Evolutionary conservation across 1,140 invertebrate species (phyloP).

Genomic region (Zophobas atratus): DNA sequence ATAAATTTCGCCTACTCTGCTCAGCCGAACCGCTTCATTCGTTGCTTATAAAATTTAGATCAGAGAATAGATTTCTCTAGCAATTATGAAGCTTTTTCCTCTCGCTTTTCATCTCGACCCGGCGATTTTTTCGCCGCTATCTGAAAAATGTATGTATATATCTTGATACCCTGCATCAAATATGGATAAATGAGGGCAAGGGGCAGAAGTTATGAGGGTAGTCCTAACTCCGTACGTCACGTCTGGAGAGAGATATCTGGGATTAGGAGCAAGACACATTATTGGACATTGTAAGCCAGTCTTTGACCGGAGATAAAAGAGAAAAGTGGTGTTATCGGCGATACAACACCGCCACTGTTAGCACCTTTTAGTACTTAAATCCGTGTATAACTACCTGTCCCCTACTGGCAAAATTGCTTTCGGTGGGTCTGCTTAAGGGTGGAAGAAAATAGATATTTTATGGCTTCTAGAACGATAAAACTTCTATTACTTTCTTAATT

Average conservation of each 20-base stretch:
- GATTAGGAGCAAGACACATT: conserved; percentile 62
- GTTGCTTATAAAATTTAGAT: conserved; percentile 16
- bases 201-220: conserved; percentile 58
- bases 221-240: conserved; percentile 55
- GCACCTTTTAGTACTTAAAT: conserved; percentile 51
- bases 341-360: conserved; percentile 37
- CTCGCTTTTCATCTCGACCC: conserved; percentile 8
- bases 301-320: conserved; percentile 60
- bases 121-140: conserved; percentile 24
- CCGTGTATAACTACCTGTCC: conserved; percentile 42
- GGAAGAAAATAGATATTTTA: conserved; percentile 33
- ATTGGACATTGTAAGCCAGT: conserved; percentile 64
- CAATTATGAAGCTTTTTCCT: conserved; percentile 6
- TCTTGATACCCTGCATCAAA: conserved; percentile 54
- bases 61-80: conserved; percentile 3
- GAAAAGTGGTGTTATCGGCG: conserved; percentile 51
- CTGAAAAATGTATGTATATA: conserved; percentile 43
- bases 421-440: conserved; percentile 6
- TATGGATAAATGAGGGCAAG: conserved; percentile 59
- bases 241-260: conserved; percentile 56
- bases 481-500: conserved; percentile 43
- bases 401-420: conserved; percentile 31
- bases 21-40: background rate
- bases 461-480: conserved; percentile 23
- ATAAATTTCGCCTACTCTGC: conserved; percentile 13